Conservation (phyloP, 2,113 vertebrate species). For the Otocyon megalotis region DNA sequence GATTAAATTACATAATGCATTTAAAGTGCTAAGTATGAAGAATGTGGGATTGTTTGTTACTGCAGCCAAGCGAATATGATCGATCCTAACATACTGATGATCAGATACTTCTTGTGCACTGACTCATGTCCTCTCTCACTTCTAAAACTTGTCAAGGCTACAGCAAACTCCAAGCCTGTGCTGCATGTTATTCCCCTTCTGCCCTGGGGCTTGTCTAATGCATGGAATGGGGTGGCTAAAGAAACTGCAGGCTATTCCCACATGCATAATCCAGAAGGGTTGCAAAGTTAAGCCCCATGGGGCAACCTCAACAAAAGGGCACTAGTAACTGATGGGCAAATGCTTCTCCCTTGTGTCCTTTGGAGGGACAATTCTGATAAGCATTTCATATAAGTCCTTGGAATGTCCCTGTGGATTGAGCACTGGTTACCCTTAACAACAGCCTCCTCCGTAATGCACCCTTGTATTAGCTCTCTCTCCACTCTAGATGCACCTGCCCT, state of each 20-base stretch:
- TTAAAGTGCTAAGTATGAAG: background rate
- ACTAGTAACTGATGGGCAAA: background rate
- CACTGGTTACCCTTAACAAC: background rate
- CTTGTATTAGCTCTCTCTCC: rapidly evolving
- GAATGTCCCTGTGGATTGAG: background rate
- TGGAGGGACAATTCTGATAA: background rate
- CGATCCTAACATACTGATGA: background rate
- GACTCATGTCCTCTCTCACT: background rate
- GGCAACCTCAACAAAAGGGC: background rate
- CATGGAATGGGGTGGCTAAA: background rate
- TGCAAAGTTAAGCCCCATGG: too few relatives aligned
- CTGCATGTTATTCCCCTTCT: background rate
- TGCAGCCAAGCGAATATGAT: background rate
- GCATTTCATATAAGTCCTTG: background rate
- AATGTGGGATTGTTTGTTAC: background rate
- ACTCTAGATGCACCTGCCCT: rapidly evolving
- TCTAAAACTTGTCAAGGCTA: background rate
- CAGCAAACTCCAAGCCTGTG: background rate
- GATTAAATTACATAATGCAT: background rate
- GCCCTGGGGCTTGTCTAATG: background rate
- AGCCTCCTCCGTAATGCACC: background rate
- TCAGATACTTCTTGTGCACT: background rate
- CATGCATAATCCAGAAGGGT: background rate
- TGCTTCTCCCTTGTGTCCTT: background rate
- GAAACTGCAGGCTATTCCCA: background rate